Evolutionary conservation across 2,113 vertebrate genomes (phyloP).

Genomic region (Phylloscopus whistleri): DNA sequence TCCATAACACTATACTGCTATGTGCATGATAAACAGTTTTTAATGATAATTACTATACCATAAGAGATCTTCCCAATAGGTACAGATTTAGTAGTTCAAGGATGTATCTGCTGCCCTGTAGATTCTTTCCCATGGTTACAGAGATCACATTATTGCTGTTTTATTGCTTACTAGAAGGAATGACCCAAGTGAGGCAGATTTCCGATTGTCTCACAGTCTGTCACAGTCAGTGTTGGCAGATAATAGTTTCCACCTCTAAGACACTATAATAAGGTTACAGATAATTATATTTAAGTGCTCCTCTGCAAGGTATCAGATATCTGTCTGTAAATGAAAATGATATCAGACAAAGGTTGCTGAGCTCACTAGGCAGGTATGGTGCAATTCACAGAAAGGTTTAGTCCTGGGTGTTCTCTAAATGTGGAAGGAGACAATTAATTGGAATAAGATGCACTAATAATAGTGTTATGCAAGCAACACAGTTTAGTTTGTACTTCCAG

Average conservation of each 20-base stretch:
- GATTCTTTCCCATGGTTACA: not conserved
- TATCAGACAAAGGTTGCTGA: not conserved
- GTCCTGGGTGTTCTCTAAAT: not conserved
- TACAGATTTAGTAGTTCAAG: not conserved
- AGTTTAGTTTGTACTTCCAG: not conserved
- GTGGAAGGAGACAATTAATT: not conserved
- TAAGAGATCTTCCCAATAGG: not conserved
- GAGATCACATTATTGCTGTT: not conserved
- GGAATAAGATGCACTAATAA: not conserved
- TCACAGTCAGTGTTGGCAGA: not conserved
- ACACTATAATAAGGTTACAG: not conserved
- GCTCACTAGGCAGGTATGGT: not conserved
- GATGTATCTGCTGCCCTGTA: not conserved
- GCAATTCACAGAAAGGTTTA: not conserved
- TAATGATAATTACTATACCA: not conserved
- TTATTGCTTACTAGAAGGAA: not conserved
- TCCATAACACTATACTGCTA: not conserved
- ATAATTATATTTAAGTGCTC: not conserved
- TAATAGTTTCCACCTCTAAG: not conserved
- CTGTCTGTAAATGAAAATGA: not conserved
- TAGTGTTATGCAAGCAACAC: not conserved
- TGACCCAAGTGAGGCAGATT: not conserved
- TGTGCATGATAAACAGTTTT: not conserved
- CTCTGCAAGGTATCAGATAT: not conserved
- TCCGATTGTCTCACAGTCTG: not conserved